Evolutionary conservation across 23 tunicate species (phyloP).

Genomic region (Trididemnum clinides): DNA sequence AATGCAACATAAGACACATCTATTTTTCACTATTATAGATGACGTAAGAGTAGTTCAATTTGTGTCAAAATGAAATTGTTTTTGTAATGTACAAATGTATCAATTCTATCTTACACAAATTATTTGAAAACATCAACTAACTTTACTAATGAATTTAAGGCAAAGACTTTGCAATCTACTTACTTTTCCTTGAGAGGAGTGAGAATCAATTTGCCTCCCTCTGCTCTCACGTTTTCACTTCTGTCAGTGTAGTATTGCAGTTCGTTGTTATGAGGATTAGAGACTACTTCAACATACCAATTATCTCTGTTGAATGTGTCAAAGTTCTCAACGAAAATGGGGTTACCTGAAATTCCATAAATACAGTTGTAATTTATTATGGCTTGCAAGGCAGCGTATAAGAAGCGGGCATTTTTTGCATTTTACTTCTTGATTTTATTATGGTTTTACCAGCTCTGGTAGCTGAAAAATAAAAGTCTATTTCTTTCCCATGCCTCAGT

Average conservation of each 20-base stretch:
- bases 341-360: constrained; percentile 2
- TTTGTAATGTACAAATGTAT: no score
- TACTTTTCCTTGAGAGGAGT: constrained; percentile 89
- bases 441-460: no score
- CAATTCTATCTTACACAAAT: no score
- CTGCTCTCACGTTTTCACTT: constrained; percentile 51
- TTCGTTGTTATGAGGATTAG: constrained; percentile 85
- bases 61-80: no score
- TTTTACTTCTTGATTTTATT: neutral
- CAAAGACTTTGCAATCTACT: no score
- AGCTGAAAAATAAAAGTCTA: no score
- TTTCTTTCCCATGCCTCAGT: no score
- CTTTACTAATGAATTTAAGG: no score
- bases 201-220: constrained; percentile 71
- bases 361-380: neutral
- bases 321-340: constrained; percentile 67
- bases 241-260: constrained; percentile 85
- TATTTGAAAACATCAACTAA: no score
- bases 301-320: constrained; percentile 27
- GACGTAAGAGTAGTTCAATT: no score
- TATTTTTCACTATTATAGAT: no score
- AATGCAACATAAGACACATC: no score
- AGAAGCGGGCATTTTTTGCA: neutral
- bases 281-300: constrained; percentile 72
- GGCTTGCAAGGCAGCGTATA: neutral